Evolutionary conservation across 2,888 invertebrate genomes (phyloP), one percentile per base, ranked within the genome.

Genomic region (Mycogona germanica): DNA sequence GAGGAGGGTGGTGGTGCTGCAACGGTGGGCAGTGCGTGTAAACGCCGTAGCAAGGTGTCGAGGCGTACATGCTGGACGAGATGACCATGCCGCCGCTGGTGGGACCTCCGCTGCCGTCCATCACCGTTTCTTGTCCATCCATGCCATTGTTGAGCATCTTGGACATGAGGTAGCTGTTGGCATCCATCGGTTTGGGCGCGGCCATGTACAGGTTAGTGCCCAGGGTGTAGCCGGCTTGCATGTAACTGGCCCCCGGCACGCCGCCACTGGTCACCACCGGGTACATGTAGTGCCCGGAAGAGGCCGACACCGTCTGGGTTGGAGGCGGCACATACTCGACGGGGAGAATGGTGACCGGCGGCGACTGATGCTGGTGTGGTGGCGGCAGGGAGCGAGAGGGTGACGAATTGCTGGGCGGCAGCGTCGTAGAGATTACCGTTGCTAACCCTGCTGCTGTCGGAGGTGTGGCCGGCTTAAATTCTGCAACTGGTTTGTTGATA

Each of bases 121-220:
- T 3, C 29, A 46, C 19, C 4, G 46, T 28, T n/a, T 46, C 46
- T 3, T 12, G 21, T 28, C 25, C n/a, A 12, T 46, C 46, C 29
- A 46, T 28, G 35, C 9, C n/a, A n/a, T 41, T 41, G 19, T 50
- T 50, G 23, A 49, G 21, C 37, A 49, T 49, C 23, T 49, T 49
- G 14, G 14, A 21, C 46, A 46, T 29, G 3, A 21, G 14, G 19
- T 50, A 50, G 19, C 25, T 29, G 17, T 50, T 41, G 1, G 37
- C 12, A 12, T 9, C n/a, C 9, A n/a, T 35, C 35, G 35, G 35
- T 40, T 17, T n/a, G n/a, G 41, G 41, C 7, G 41, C n/a, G 21
- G 41, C 12, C 38, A 26, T 1, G 26, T 26, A 50, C 38, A 40
- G 19, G 28, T 17, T 40, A 6, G 40, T 26, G 1, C 23, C 23